Conservation (phyloP, 1,140 invertebrate species). For the Heliothis virescens region DNA sequence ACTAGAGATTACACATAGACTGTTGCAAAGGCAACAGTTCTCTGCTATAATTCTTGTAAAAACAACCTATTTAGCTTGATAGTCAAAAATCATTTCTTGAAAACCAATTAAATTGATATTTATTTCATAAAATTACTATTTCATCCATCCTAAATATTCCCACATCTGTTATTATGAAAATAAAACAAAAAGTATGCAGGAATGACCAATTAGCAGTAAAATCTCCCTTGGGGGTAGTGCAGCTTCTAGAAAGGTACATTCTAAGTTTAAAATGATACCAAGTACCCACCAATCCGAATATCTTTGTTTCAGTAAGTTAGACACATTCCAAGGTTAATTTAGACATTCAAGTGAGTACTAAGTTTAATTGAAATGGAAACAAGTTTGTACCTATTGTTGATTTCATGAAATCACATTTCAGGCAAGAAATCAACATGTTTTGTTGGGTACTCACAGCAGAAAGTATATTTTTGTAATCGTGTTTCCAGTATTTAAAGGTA, state of each 20-base stretch:
- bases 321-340: slow-evolving; percentile 39
- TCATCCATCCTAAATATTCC: too few relatives aligned
- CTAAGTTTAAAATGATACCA: neutral
- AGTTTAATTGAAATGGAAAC: neutral
- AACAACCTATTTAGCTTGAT: too few relatives aligned
- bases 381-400: too few relatives aligned
- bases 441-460: too few relatives aligned
- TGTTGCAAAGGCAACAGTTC: neutral
- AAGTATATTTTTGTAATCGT: neutral
- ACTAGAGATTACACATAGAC: too few relatives aligned
- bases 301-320: slow-evolving; percentile 34
- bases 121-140: too few relatives aligned
- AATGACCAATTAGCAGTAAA: neutral
- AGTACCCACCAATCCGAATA: neutral
- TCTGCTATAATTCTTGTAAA: too few relatives aligned
- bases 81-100: too few relatives aligned
- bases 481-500: slow-evolving; percentile 22
- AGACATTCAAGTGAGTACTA: neutral
- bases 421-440: neutral
- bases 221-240: slow-evolving; percentile 17
- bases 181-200: too few relatives aligned
- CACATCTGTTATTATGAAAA: too few relatives aligned
- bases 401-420: neutral
- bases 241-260: neutral
- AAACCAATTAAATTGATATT: too few relatives aligned